phyloP scores from a whole-genome alignment of 2,797 vertebrate species.

The Takifugu ocellatus region DNA sequence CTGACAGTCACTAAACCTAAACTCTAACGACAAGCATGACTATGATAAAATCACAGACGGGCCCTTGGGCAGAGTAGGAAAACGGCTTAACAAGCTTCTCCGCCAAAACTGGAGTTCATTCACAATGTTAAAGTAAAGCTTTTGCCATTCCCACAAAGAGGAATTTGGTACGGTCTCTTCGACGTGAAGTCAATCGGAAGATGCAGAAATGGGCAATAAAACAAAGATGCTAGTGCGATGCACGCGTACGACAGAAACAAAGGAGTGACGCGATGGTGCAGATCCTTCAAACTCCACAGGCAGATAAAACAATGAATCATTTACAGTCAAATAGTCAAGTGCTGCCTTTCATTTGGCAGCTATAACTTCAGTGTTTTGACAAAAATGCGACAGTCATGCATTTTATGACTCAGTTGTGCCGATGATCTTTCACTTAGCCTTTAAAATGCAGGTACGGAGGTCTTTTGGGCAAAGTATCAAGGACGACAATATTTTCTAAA shows the following conservation, averaged over 20 bases:
- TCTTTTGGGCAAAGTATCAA: background rate
- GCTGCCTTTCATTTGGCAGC: constrained; percentile 27
- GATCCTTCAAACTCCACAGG: background rate
- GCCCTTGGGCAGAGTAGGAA: constrained; percentile 47
- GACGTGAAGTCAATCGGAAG: constrained; percentile 31
- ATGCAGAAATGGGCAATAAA: constrained; percentile 27
- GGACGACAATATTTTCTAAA: background rate
- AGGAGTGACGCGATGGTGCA: background rate
- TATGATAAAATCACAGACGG: constrained; percentile 55
- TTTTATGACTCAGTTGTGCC: constrained; percentile 11
- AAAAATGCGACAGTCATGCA: constrained; percentile 32
- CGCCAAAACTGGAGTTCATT: constrained; percentile 53
- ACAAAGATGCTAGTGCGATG: constrained; percentile 20
- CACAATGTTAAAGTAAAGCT: constrained; percentile 49
- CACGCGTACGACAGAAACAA: background rate
- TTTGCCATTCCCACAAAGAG: constrained; percentile 39
- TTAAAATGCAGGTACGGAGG: background rate
- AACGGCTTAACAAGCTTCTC: constrained; percentile 58
- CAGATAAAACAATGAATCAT: constrained; percentile 18
- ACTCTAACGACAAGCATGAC: constrained; percentile 56
- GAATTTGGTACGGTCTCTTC: constrained; percentile 39
- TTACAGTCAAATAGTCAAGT: constrained; percentile 42
- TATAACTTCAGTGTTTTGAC: constrained; percentile 3
- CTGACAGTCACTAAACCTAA: constrained; percentile 43
- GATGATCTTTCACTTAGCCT: constrained; percentile 13